Percentiles rank a stretch among this genome's conserved stretches.
Evolutionary conservation across 2,113 vertebrate species (phyloP).

Genomic region (Psammodynastes pulverulentus): DNA sequence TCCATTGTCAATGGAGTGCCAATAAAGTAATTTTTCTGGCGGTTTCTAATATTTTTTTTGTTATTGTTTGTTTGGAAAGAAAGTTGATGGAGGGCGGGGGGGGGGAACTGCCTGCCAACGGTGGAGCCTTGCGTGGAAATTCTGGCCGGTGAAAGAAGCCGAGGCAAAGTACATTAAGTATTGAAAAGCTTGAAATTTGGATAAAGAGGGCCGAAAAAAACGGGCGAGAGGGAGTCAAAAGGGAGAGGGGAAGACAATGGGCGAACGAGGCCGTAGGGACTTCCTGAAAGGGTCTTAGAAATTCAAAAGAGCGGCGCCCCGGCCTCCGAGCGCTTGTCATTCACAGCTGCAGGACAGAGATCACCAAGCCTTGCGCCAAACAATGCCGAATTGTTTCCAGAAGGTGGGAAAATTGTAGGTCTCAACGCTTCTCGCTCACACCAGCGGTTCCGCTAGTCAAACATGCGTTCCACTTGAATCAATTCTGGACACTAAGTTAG

Average conservation of each 20-base stretch:
- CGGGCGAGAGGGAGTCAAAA: not conserved
- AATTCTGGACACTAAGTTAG: constrained; percentile 72
- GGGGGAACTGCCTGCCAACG: not conserved
- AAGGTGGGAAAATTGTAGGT: constrained; percentile 69
- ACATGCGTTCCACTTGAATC: constrained; percentile 78
- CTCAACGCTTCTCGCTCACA: constrained; percentile 64
- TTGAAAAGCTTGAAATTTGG: constrained; percentile 46
- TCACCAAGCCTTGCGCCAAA: constrained; percentile 58
- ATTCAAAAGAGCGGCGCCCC: constrained; percentile 64
- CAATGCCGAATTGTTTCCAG: constrained; percentile 71
- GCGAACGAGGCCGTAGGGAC: constrained; percentile 65
- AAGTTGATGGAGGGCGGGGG: not conserved
- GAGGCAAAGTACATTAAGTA: constrained; percentile 11
- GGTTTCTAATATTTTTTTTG: too few relatives aligned
- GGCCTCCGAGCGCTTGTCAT: constrained; percentile 58
- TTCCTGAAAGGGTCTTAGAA: constrained; percentile 73
- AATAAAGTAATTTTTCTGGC: not conserved
- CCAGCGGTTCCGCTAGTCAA: constrained; percentile 74
- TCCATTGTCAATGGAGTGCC: not conserved
- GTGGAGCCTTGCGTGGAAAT: not conserved
- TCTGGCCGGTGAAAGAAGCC: not conserved
- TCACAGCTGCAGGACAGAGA: constrained; percentile 60
- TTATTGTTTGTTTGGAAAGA: not conserved
- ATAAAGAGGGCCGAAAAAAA: not conserved
- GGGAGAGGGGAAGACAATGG: constrained; percentile 61